Conservation (phyloP, 2,888 invertebrate species). For the Napeogenes sylphis region DNA sequence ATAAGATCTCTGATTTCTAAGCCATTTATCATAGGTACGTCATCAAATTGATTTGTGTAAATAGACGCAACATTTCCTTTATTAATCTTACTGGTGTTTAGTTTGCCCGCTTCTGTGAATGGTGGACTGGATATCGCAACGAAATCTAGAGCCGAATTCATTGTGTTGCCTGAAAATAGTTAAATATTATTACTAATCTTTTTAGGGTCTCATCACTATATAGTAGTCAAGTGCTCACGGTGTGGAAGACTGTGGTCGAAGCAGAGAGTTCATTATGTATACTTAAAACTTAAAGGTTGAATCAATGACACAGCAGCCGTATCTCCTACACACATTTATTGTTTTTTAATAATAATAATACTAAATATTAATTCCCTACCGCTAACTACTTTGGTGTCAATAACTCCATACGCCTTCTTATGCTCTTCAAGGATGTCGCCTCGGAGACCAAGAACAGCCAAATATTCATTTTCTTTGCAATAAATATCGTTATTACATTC, state of each 20-base stretch:
- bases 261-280: too few species aligned
- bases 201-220: too few species aligned
- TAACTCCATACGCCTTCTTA: slow-evolving; percentile 68
- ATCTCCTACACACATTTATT: too few species aligned
- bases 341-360: too few species aligned
- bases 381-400: slow-evolving; percentile 75
- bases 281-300: too few species aligned
- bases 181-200: background rate
- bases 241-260: too few species aligned
- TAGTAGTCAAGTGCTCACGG: too few species aligned
- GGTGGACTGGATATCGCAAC: slow-evolving; percentile 64
- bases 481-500: slow-evolving; percentile 44
- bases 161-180: slow-evolving; percentile 35
- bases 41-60: slow-evolving; percentile 65
- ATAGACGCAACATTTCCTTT: slow-evolving; percentile 64
- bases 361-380: slow-evolving; percentile 47
- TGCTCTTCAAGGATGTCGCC: slow-evolving; percentile 55
- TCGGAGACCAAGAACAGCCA: slow-evolving; percentile 58
- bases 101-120: slow-evolving; percentile 47
- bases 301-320: too few species aligned
- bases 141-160: slow-evolving; percentile 45
- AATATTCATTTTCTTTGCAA: slow-evolving; percentile 52
- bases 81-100: slow-evolving; percentile 48
- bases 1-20: slow-evolving; percentile 61
- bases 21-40: slow-evolving; percentile 57